These are phyloP conservation scores for Polypterus senegalus DNA, from an alignment of 2,113 vertebrate species.

Conservation along the genomic window DNA sequence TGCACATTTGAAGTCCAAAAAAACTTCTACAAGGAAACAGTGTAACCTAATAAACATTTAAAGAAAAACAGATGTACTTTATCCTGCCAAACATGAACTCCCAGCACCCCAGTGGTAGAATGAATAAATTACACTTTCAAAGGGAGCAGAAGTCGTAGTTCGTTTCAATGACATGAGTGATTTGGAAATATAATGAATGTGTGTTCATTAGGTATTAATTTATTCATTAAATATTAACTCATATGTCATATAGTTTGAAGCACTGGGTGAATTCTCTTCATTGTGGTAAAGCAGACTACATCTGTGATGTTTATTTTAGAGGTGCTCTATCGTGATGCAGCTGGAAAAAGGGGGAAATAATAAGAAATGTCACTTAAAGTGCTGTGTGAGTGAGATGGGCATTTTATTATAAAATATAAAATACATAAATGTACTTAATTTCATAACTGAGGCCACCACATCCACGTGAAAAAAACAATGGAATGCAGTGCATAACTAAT, in stretches of 20 bases:
- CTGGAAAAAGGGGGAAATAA: slow-evolving; percentile 43
- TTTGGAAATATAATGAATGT: slow-evolving; percentile 25
- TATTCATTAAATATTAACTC: slow-evolving; percentile 66
- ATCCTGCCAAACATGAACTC: slow-evolving; percentile 2
- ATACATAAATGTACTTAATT: too few species aligned
- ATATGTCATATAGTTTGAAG: slow-evolving; percentile 41
- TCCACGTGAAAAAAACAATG: too few species aligned
- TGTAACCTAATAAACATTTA: slow-evolving; percentile 5
- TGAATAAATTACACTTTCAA: slow-evolving; percentile 9
- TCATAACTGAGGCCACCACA: too few species aligned
- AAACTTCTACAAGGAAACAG: not conserved
- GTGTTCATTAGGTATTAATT: slow-evolving; percentile 59
- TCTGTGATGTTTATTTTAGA: slow-evolving; percentile 36
- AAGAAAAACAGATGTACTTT: slow-evolving; percentile 1
- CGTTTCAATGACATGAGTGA: slow-evolving; percentile 10
- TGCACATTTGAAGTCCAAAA: too few species aligned
- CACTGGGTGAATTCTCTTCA: slow-evolving; percentile 50
- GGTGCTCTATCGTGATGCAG: slow-evolving; percentile 39
- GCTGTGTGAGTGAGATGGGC: too few species aligned
- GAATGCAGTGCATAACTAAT: too few species aligned
- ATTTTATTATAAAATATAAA: too few species aligned
- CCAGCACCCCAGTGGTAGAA: not conserved
- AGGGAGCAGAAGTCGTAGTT: not conserved
- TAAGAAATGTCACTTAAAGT: slow-evolving; percentile 1
- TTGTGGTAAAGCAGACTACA: slow-evolving; percentile 43